Base-by-base conservation (phyloP, 2,888 invertebrate species). In the Junonia oenone region DNA sequence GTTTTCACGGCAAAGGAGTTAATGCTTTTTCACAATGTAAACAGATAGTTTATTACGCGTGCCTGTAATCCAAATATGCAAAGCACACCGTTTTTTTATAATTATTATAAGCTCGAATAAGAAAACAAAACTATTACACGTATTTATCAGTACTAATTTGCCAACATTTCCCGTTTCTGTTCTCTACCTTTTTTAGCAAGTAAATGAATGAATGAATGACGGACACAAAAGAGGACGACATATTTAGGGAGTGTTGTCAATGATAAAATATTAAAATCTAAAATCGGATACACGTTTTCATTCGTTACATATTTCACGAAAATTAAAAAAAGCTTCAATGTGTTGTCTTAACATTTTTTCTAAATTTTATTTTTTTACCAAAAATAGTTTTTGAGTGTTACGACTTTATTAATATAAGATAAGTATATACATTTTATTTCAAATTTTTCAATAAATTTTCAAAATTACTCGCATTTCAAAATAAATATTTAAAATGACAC, bases 111-210 rank as follows among this genome's bases (percentile, higher is more conserved):
- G 52, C 51, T 49, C 56, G 51, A 53, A 68, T 69, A 66, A 63
- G 61, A 71, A 67, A 72, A 75, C 70, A 67, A 71, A 75, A 78
- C 77, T 73, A 74, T 73, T 81, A 83, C 81, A 83, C 82, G 81
- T 82, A 83, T 78, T 71, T 78, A 78, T 77, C 78, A 75, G 69
- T 75, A 75, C 64, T 75, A 85, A 83, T 83, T 85, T 82, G 86
- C 88, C 87, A 88, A 88, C 82, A 85, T 83, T 84, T 85, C 79
- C 82, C 72, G 75, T 76, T 82, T 78, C 76, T 75, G 66, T 73
- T 62, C 62, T 63, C 62, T 53, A 73, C 77, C 78, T 81, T 85
- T 83, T 84, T 82, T 79, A 80, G 76, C 78, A 80, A 81, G 71
- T 72, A 76, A 78, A 76, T 75, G 81, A 81, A 78, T 76, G 80